Evolutionary conservation across 2,797 vertebrate genomes (phyloP).

Genomic region (Chiroxiphia lanceolata): DNA sequence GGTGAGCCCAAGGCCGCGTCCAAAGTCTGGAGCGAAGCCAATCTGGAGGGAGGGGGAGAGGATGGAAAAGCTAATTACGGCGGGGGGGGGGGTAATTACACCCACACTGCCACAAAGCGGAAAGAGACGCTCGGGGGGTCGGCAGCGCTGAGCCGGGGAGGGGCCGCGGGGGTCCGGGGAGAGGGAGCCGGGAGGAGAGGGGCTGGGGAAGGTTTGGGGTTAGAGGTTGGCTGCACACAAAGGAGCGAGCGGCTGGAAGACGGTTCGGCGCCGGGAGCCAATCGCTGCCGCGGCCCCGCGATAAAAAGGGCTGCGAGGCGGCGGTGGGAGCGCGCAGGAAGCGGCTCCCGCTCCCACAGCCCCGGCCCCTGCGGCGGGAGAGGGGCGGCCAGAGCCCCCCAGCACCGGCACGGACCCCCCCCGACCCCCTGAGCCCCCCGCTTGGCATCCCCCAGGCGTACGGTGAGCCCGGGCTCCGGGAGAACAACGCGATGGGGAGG

Average conservation of each 20-base stretch:
- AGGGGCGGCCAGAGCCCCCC: not conserved
- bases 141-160: not conserved
- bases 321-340: conserved; percentile 2
- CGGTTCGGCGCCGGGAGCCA: not conserved
- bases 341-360: not conserved
- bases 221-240: conserved; percentile 50
- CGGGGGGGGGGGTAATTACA: not conserved
- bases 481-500: not conserved
- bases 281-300: conserved; percentile 28
- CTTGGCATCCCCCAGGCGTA: not conserved
- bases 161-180: not conserved
- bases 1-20: not conserved
- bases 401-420: not conserved
- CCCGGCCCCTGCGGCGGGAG: not conserved
- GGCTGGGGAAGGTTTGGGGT: not conserved
- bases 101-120: rapidly evolving
- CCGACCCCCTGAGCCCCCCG: not conserved
- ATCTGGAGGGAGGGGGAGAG: not conserved
- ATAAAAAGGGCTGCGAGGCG: conserved; percentile 50
- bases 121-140: not conserved
- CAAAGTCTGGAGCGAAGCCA: not conserved
- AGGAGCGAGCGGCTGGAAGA: conserved; percentile 34
- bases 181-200: not conserved
- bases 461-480: not conserved
- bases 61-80: not conserved